Percentiles rank a stretch among this genome's conserved stretches.
phyloP scores from a whole-genome alignment of 2,888 invertebrate species.

The Cephonodes hylas region DNA sequence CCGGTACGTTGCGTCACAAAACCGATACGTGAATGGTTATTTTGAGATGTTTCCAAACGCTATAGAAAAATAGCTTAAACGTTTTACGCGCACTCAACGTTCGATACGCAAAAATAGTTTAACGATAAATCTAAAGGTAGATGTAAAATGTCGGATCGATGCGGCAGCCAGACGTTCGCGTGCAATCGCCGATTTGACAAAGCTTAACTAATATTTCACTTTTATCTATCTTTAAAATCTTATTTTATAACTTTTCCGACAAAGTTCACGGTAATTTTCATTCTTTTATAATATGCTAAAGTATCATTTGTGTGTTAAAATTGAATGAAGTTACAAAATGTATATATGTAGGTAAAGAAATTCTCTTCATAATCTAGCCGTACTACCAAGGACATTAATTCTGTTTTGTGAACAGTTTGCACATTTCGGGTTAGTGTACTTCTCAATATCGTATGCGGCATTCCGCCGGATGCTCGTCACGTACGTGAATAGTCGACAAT shows the following conservation, averaged over 20 bases:
- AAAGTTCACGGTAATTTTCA: not conserved
- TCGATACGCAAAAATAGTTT: slow-evolving; percentile 66
- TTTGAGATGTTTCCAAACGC: slow-evolving; percentile 58
- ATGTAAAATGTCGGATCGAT: slow-evolving; percentile 32
- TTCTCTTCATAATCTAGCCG: not conserved
- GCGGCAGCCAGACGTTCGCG: slow-evolving; percentile 17
- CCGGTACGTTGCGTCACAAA: slow-evolving; percentile 50
- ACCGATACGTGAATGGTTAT: slow-evolving; percentile 57
- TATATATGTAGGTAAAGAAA: not conserved
- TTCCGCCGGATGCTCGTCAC: too few species aligned
- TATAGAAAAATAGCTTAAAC: slow-evolving; percentile 62
- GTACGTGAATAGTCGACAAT: too few species aligned
- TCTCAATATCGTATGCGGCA: not conserved
- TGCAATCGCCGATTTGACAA: not conserved
- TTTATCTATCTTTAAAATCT: not conserved
- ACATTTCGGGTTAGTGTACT: not conserved
- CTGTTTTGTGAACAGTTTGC: not conserved
- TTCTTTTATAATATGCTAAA: not conserved
- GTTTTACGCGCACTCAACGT: slow-evolving; percentile 63
- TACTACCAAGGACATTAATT: not conserved
- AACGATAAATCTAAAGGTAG: slow-evolving; percentile 60
- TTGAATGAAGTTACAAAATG: not conserved
- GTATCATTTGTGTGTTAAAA: not conserved
- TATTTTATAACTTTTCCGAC: not conserved
- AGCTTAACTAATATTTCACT: not conserved